phyloP scores from a whole-genome alignment of 2,888 invertebrate species.

The Camponotus fellah region DNA sequence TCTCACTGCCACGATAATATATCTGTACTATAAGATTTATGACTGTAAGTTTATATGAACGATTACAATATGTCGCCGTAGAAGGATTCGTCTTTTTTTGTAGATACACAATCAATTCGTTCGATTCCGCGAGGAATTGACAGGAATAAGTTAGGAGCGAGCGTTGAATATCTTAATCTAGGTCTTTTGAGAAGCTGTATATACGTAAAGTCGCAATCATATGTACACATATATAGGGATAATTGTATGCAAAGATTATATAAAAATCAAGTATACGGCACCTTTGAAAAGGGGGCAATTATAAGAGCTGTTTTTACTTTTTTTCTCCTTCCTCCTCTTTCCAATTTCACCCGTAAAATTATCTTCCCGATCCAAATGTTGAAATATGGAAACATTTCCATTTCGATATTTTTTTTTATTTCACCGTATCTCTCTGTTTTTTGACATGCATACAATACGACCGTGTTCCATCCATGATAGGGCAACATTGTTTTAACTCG shows the following conservation, averaged over 20 bases:
- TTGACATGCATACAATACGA: not conserved
- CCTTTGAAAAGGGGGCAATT: constrained; percentile 10
- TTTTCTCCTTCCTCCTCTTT: too few species aligned
- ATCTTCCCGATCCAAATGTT: not conserved
- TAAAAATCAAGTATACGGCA: constrained; percentile 17
- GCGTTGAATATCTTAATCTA: constrained; percentile 13
- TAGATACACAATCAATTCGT: constrained; percentile 67
- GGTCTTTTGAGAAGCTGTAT: constrained; percentile 23
- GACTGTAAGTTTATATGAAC: not conserved
- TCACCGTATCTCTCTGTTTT: not conserved
- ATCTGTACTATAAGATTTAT: constrained; percentile 62
- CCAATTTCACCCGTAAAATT: not conserved
- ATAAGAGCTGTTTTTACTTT: not conserved
- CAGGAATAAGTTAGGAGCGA: not conserved
- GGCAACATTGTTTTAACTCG: not conserved
- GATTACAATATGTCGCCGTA: constrained; percentile 43
- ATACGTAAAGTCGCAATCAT: constrained; percentile 24
- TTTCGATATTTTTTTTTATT: not conserved
- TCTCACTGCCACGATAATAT: constrained; percentile 58
- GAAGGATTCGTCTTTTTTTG: constrained; percentile 67
- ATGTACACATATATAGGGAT: not conserved
- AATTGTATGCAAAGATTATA: constrained; percentile 28
- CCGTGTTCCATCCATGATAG: not conserved
- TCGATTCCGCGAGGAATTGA: not conserved
- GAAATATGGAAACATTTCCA: not conserved